Evolutionary conservation across 2,888 invertebrate species (phyloP).

Genomic region (Brachynemurus nebulosus): DNA sequence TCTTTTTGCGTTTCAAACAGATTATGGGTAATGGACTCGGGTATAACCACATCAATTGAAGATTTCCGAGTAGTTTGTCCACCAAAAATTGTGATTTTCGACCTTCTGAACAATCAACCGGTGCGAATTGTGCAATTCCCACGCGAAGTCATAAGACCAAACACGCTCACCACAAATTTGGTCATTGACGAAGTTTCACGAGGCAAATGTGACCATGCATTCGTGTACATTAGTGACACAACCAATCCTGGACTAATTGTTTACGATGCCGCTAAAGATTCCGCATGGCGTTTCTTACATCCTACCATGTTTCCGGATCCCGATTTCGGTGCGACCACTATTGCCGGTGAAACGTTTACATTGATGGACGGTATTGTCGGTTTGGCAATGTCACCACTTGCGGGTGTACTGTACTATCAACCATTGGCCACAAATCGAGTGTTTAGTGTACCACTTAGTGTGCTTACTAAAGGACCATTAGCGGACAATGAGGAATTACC

Average conservation of each 20-base stretch:
- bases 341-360: slow-evolving; percentile 51
- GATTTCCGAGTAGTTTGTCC: slow-evolving; percentile 54
- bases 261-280: slow-evolving; percentile 57
- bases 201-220: slow-evolving; percentile 58
- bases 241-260: slow-evolving; percentile 52
- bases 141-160: slow-evolving; percentile 54
- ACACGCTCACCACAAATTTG: slow-evolving; percentile 63
- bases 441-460: slow-evolving; percentile 63
- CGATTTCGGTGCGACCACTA: slow-evolving; percentile 58
- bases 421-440: slow-evolving; percentile 61
- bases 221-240: slow-evolving; percentile 69
- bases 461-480: slow-evolving; percentile 56
- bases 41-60: slow-evolving; percentile 54
- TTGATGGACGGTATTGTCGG: slow-evolving; percentile 65
- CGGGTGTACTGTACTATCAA: slow-evolving; percentile 51
- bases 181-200: slow-evolving; percentile 59
- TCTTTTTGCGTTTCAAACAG: slow-evolving; percentile 39
- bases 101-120: slow-evolving; percentile 55
- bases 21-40: slow-evolving; percentile 68
- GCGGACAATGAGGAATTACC: slow-evolving; percentile 57
- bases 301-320: slow-evolving; percentile 79
- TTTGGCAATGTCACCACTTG: slow-evolving; percentile 48
- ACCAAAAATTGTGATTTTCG: slow-evolving; percentile 69
- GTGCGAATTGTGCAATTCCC: slow-evolving; percentile 62
- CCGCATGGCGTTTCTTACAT: slow-evolving; percentile 68